Evolutionary conservation across 2,113 vertebrate genomes (phyloP).

Genomic region (Gavialis gangeticus): DNA sequence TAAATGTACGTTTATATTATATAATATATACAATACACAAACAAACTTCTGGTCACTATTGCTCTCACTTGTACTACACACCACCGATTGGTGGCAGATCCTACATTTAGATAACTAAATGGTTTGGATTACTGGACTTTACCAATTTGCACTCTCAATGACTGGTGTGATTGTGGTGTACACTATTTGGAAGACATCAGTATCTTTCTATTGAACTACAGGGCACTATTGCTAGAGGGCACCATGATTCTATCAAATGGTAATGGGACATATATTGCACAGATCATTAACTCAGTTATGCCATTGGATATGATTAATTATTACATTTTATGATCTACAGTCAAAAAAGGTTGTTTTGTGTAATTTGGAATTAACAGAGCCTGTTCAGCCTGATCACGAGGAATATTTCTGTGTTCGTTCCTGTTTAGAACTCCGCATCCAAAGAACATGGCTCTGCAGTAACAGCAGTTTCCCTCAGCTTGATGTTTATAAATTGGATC

Average conservation of each 20-base stretch:
- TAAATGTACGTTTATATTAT: too few relatives aligned
- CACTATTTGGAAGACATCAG: not conserved
- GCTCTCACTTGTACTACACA: too few relatives aligned
- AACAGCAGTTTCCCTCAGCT: not conserved
- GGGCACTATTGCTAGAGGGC: constrained; percentile 19
- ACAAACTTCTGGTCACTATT: too few relatives aligned
- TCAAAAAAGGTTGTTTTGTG: too few relatives aligned
- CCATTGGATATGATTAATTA: not conserved
- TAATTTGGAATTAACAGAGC: too few relatives aligned
- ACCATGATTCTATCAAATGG: not conserved
- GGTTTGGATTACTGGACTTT: too few relatives aligned
- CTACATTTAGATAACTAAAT: too few relatives aligned
- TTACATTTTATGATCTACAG: not conserved
- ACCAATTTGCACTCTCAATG: too few relatives aligned
- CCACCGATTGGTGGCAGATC: too few relatives aligned
- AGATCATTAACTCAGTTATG: not conserved
- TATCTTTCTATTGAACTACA: not conserved
- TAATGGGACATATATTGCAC: not conserved
- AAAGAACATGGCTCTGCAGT: fast-evolving
- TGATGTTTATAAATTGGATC: not conserved
- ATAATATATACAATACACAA: too few relatives aligned
- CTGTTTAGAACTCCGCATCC: fast-evolving
- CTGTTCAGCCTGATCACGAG: too few relatives aligned
- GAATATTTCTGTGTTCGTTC: fast-evolving
- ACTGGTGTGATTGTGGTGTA: too few relatives aligned